Evolutionary conservation across 2,888 invertebrate genomes (phyloP), one percentile per base, ranked within the genome.

Genomic region (Spilosoma lubricipeda): DNA sequence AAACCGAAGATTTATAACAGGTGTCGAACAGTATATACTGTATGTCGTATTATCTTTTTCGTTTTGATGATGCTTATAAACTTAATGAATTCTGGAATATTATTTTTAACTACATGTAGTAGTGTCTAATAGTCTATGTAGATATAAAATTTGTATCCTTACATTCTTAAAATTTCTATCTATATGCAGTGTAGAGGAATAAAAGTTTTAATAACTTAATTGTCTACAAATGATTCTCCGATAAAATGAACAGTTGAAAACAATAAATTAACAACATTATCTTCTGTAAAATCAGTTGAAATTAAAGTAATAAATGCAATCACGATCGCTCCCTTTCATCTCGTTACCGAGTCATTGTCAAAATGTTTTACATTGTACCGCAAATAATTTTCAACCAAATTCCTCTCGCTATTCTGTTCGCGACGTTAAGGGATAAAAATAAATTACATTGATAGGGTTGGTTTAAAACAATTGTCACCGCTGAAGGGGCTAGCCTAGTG

Each of bases 401-500:
- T 65, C 74, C 23, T 67, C 64, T 36, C 48, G 33, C 45, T 56
- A 63, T 74, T 76, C 73, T 59, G 48, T 65, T 77, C 73, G 65
- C 76, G 76, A 74, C 66, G 74, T 70, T 73, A 45, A 79, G 81
- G 77, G 71, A 83, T 83, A 81, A 83, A 83, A 85, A 81, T 85
- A 77, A 85, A 83, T 81, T 80, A 83, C 84, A 78, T 81, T 82
- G 84, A 85, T 84, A 85, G 80, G 77, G 85, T 76, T 76, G 77
- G 73, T 76, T 78, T 80, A 78, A 82, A 85, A 84, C 84, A 82
- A 84, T 82, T 84, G 89, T 88, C 85, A 87, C 86, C 83, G 79
- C 82, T 81, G 82, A 88, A 87, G 87, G 85, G 84, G 87, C 86
- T 79, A 83, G 63, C 18, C 63, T 18, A 83, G 87, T 87, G 87